Conservation (phyloP, 2,113 vertebrate genomes). For the Hippocampus guttulatus region DNA sequence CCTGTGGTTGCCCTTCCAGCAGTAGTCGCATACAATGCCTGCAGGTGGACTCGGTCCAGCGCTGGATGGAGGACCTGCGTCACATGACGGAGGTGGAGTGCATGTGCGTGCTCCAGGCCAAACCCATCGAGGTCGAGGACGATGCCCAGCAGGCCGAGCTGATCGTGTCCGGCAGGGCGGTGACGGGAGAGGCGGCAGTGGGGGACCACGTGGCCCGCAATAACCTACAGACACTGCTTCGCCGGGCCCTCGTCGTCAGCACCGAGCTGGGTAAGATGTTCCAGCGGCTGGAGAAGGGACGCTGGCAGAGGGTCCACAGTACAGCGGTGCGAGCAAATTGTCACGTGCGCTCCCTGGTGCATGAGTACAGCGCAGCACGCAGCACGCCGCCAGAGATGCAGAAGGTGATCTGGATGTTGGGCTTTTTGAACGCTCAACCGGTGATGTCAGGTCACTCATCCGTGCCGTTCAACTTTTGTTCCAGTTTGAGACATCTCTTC, state of each 20-base stretch:
- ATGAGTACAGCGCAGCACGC: slow-evolving; percentile 76
- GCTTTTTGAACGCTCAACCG: not conserved
- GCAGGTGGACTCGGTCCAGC: slow-evolving; percentile 93
- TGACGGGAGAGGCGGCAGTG: slow-evolving; percentile 6
- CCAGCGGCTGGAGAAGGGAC: slow-evolving; percentile 86
- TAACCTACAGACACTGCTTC: slow-evolving; percentile 85
- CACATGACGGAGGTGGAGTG: slow-evolving; percentile 97
- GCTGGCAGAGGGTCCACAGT: slow-evolving; percentile 89
- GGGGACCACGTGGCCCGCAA: slow-evolving; percentile 72
- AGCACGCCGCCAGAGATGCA: slow-evolving; percentile 79
- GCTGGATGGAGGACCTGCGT: slow-evolving; percentile 96
- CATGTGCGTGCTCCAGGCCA: slow-evolving; percentile 96
- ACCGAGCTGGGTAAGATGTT: slow-evolving; percentile 90
- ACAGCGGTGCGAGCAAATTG: slow-evolving; percentile 86
- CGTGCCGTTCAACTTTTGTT: slow-evolving; percentile 21
- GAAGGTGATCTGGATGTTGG: slow-evolving; percentile 68
- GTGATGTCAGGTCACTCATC: not conserved
- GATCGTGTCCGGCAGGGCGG: slow-evolving; percentile 71
- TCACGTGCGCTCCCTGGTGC: slow-evolving; percentile 88
- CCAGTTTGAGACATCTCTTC: slow-evolving; percentile 84
- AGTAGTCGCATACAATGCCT: slow-evolving; percentile 79
- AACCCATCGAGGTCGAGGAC: slow-evolving; percentile 88
- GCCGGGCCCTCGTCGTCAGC: slow-evolving; percentile 90
- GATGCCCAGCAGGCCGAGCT: slow-evolving; percentile 81
- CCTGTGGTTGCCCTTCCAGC: slow-evolving; percentile 14